A percentile compares a stretch with the other conserved stretches of the same genome.
phyloP scores from a whole-genome alignment of 2,888 invertebrate species.

The Synergus japonicus region DNA sequence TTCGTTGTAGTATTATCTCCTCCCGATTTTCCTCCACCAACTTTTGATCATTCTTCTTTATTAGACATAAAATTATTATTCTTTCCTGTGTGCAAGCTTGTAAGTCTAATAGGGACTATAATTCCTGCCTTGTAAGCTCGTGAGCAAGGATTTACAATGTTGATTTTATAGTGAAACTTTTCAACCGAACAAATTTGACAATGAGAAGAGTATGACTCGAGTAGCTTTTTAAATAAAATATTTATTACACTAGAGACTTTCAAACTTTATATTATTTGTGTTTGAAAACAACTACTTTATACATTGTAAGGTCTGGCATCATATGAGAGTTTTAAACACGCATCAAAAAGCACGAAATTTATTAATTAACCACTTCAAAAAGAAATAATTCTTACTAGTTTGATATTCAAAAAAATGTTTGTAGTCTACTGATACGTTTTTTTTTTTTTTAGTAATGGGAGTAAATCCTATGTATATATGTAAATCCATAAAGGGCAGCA shows the following conservation, averaged over 20 bases:
- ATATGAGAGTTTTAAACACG: too few relatives aligned
- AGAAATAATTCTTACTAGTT: too few relatives aligned
- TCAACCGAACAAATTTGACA: background rate
- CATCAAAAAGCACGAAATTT: too few relatives aligned
- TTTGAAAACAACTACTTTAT: background rate
- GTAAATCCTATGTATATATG: background rate
- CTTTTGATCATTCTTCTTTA: conserved; percentile 29
- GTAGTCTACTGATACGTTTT: too few relatives aligned
- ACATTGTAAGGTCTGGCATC: background rate
- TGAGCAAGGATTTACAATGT: conserved; percentile 35
- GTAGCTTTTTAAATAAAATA: conserved; percentile 5
- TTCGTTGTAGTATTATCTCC: conserved; percentile 22
- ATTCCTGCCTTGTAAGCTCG: conserved; percentile 4
- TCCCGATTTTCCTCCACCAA: conserved; percentile 25
- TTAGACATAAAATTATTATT: conserved; percentile 39
- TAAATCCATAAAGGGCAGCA: background rate
- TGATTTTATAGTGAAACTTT: conserved; percentile 40
- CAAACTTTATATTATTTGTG: background rate
- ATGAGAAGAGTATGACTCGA: conserved; percentile 1
- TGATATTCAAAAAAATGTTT: too few relatives aligned
- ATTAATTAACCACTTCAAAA: too few relatives aligned
- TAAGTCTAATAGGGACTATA: conserved; percentile 35
- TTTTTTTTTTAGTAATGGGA: background rate
- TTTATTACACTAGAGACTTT: background rate
- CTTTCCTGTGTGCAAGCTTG: conserved; percentile 38